Evolutionary conservation across 2,113 vertebrate genomes (phyloP), one percentile per base, ranked within the genome.

Genomic region (Phoxinus phoxinus): DNA sequence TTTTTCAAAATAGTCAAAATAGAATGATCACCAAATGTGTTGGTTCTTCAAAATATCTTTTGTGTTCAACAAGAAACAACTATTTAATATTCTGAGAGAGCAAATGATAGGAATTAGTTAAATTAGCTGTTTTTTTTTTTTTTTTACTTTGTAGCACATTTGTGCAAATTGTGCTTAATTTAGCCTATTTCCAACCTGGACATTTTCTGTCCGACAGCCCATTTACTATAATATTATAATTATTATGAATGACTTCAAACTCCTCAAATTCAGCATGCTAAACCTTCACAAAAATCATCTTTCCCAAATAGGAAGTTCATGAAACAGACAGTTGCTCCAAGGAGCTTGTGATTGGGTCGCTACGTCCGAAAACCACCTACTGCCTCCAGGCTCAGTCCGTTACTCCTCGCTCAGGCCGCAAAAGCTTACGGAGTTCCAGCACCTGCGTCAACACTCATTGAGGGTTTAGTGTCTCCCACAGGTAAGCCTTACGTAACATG

Each of bases 351-450:
- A 86, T 95, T 19, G 84, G 75, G 1, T 15, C 87, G 0, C 84
- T 95, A 58, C 83, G 71, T 6, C 91, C 83, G 48, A 84, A 80
- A 41, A 51, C 81, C 0, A 85, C 83, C 15, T 95, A 94, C 92
- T 95, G 95, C 85, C 73, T 95, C 15, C 89, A 93, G 19, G 94
- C 90, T 3, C 90, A 93, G 88, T 90, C 85, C 3, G 0, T 91
- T 4, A 63, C 91, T 46, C 75, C 85, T 13, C 85, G 35, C 7
- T 91, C 90, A 69, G 89, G 86, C 59, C 91, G 80, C 23, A 88
- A 46, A 35, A 94, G 95, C 69, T 2, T 2, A 0, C 92, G 89
- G 1, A 90, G 94, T 80, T 11, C 88, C 0, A 0, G 4, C 25
- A 85, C 73, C 8, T 96, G 94, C 79, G 1, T 92, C 90, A 89